A percentile compares a stretch with the other conserved stretches of the same genome.
Evolutionary conservation across 2,888 invertebrate species (phyloP).

Genomic region (Zootermopsis nevadensis): DNA sequence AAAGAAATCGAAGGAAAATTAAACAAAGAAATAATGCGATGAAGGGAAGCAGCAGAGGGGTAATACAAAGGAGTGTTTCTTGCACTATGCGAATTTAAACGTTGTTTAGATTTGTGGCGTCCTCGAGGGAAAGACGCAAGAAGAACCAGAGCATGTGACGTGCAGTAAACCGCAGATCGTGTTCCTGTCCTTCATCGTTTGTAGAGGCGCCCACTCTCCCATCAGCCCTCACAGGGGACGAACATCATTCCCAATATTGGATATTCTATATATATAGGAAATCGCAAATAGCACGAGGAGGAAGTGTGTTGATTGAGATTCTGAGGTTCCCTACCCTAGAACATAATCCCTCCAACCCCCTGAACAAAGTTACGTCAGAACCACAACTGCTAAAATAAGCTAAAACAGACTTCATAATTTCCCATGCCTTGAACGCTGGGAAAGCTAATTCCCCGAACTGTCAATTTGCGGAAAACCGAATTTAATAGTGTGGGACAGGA

Average conservation of each 20-base stretch:
- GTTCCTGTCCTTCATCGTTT: constrained; percentile 38
- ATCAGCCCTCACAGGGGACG: neutral
- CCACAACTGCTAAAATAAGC: neutral
- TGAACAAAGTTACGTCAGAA: neutral
- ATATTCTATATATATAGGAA: constrained; percentile 2
- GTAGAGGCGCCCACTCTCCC: neutral
- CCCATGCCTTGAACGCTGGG: neutral
- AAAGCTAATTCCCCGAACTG: constrained; percentile 43
- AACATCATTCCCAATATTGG: neutral
- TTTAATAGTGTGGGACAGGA: constrained; percentile 26
- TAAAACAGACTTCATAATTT: constrained; percentile 1
- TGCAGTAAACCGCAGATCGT: constrained; percentile 1
- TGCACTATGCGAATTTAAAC: too few relatives aligned
- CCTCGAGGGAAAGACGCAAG: neutral
- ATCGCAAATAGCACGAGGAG: neutral
- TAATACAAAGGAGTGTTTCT: too few relatives aligned
- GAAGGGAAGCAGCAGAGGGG: too few relatives aligned
- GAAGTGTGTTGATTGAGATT: constrained; percentile 17
- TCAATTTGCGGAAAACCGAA: constrained; percentile 48
- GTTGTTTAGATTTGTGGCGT: too few relatives aligned
- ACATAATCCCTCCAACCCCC: neutral
- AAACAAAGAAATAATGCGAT: too few relatives aligned
- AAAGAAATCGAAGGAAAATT: too few relatives aligned
- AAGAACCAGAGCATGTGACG: neutral
- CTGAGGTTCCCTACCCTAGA: neutral